Conservation (phyloP, 2,797 vertebrate species). For the Chaunax sp. region DNA sequence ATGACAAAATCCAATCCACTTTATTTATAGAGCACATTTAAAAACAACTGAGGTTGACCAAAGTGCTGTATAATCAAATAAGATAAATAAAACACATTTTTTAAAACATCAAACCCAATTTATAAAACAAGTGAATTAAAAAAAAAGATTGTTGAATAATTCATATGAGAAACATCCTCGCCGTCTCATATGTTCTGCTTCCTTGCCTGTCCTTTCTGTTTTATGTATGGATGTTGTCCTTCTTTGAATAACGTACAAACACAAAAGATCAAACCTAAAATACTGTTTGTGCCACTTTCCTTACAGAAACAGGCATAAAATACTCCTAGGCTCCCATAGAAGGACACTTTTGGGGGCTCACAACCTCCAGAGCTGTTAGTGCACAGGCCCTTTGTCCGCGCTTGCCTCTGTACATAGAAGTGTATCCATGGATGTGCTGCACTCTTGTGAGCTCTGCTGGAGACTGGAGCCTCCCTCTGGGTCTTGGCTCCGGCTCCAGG, state of each 20-base stretch:
- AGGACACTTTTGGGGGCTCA: constrained; percentile 7
- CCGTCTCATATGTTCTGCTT: constrained; percentile 3
- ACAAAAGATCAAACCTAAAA: constrained; percentile 21
- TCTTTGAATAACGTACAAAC: constrained; percentile 38
- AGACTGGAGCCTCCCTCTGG: constrained; percentile 67
- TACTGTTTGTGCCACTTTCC: not conserved
- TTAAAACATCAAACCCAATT: no score
- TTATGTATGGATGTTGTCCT: constrained; percentile 25
- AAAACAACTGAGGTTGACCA: no score
- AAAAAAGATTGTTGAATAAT: constrained; percentile 49
- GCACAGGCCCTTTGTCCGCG: not conserved
- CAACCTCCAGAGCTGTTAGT: not conserved
- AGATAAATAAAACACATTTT: no score
- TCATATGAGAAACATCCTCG: constrained; percentile 24
- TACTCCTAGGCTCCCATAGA: not conserved
- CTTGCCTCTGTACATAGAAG: constrained; percentile 26
- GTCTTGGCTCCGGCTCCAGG: constrained; percentile 59
- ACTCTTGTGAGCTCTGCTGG: constrained; percentile 54
- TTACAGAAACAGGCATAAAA: constrained; percentile 9
- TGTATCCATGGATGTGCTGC: constrained; percentile 26
- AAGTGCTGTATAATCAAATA: no score
- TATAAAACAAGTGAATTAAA: no score
- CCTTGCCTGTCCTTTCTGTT: constrained; percentile 25
- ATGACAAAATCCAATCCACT: no score
- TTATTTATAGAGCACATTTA: no score